phyloP scores from a whole-genome alignment of 2,797 vertebrate species.

The Myotis vivesi region DNA sequence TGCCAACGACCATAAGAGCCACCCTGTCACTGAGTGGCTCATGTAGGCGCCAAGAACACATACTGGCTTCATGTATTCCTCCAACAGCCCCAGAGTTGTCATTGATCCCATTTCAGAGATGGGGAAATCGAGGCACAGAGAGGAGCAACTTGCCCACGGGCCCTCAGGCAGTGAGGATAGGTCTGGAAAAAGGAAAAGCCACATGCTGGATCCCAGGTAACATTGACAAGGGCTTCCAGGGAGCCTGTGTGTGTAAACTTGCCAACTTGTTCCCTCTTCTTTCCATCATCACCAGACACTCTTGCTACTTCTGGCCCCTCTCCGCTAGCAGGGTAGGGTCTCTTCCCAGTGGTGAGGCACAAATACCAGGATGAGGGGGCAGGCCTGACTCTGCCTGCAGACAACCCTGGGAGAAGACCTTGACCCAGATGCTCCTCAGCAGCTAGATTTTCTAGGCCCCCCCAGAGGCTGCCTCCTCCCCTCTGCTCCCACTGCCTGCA shows the following conservation, averaged over 20 bases:
- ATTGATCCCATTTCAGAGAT: background rate
- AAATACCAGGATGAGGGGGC: background rate
- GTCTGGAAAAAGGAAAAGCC: background rate
- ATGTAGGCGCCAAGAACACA: background rate
- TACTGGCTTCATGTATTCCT: background rate
- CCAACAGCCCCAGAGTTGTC: background rate
- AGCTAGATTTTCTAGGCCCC: background rate
- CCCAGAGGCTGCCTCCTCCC: background rate
- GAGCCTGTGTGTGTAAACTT: background rate
- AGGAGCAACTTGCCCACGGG: background rate
- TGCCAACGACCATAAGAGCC: background rate
- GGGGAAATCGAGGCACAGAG: background rate
- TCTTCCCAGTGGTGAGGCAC: background rate
- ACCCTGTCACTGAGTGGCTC: background rate
- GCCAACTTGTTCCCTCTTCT: background rate
- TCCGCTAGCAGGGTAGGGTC: background rate
- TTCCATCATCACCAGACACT: background rate
- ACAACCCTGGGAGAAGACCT: background rate
- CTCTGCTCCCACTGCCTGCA: background rate
- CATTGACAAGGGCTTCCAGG: background rate
- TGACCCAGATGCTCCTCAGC: constrained; percentile 6
- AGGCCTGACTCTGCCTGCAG: background rate
- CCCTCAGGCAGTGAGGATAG: background rate
- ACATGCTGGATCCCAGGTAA: background rate
- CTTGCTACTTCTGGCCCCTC: background rate